phyloP scores from a whole-genome alignment of 2,888 invertebrate species.

The Loripinus fragilis region DNA sequence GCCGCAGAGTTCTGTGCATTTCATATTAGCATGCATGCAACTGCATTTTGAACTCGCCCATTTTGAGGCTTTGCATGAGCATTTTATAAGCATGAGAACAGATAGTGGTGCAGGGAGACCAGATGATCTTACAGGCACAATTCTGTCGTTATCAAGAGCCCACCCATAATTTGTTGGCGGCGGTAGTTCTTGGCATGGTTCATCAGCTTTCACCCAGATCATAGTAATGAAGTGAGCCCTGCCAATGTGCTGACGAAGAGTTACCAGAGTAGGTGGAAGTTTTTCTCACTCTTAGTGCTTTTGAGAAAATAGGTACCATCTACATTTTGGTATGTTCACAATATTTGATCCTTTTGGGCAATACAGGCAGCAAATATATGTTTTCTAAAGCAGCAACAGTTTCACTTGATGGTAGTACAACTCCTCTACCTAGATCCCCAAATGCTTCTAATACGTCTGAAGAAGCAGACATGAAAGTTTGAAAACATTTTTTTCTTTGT shows the following conservation, averaged over 20 bases:
- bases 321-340: neutral
- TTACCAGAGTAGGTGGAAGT: neutral
- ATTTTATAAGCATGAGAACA: neutral
- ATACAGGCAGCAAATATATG: neutral
- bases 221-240: neutral
- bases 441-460: neutral
- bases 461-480: neutral
- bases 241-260: neutral
- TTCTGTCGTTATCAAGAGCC: neutral
- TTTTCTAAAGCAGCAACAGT: neutral
- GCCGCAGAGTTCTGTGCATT: neutral
- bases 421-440: neutral
- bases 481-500: neutral
- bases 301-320: slow-evolving; percentile 4
- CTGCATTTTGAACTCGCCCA: neutral
- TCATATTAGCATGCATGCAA: slow-evolving; percentile 10
- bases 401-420: neutral
- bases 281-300: slow-evolving; percentile 9
- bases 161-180: neutral
- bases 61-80: neutral
- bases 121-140: slow-evolving; percentile 6
- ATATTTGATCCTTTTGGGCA: slow-evolving; percentile 6
- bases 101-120: slow-evolving; percentile 5
- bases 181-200: neutral
- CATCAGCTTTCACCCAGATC: slow-evolving; percentile 11